Percentiles rank a stretch among this genome's conserved stretches.
These are phyloP conservation scores for Pogoniulus pusillus DNA, from an alignment of 2,797 vertebrate species.

Conservation along the genomic window DNA sequence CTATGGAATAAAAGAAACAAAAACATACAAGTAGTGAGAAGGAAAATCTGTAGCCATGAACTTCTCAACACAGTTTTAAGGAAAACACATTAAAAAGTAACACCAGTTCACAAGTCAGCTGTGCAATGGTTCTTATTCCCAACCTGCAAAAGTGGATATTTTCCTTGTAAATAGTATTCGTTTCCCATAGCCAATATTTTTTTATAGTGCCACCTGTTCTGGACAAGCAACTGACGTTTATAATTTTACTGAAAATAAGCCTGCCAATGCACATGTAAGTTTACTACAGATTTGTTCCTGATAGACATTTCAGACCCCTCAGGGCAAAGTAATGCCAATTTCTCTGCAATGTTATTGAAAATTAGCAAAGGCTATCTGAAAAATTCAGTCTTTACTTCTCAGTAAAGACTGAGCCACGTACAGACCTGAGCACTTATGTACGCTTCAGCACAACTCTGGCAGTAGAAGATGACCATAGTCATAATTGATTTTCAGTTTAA, in stretches of 20 bases:
- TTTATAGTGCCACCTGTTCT: constrained; percentile 58
- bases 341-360: not conserved
- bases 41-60: constrained; percentile 10
- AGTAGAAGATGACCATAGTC: not conserved
- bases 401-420: not conserved
- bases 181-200: constrained; percentile 44
- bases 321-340: not conserved
- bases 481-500: not conserved
- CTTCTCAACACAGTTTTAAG: constrained; percentile 28
- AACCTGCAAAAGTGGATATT: constrained; percentile 30
- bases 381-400: not conserved
- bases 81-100: constrained; percentile 57
- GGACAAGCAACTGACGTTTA: constrained; percentile 36
- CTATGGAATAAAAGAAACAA: constrained; percentile 25
- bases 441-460: not conserved
- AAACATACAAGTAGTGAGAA: constrained; percentile 13
- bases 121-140: constrained; percentile 1
- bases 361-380: not conserved
- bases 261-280: not conserved
- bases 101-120: constrained; percentile 32
- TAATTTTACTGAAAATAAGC: not conserved
- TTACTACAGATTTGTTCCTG: constrained; percentile 12
- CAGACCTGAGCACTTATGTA: not conserved
- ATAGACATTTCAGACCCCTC: not conserved
- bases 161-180: constrained; percentile 5